These are phyloP conservation scores for Tolmerus cingulatus DNA, from an alignment of 2,888 invertebrate genomes.

Conservation along the genomic window DNA sequence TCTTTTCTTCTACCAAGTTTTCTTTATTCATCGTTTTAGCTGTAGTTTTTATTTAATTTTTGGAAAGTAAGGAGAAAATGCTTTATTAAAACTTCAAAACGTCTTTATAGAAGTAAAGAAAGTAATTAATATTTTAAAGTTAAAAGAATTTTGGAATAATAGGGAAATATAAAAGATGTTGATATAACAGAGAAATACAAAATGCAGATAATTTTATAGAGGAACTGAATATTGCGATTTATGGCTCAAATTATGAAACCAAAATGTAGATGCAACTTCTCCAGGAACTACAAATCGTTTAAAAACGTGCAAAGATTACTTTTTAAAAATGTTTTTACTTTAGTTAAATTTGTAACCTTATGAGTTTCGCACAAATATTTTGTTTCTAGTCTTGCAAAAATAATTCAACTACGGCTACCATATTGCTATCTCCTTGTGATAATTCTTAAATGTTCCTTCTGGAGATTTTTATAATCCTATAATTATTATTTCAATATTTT, in stretches of 20 bases:
- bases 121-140: neutral
- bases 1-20: neutral
- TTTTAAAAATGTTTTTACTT: no score
- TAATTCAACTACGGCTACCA: no score
- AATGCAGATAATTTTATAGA: neutral
- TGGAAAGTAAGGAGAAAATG: neutral
- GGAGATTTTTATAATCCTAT: no score
- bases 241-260: neutral
- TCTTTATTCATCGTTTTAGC: neutral
- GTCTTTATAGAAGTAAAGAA: neutral
- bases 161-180: neutral
- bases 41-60: neutral
- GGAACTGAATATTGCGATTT: neutral
- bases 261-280: no score
- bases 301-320: no score
- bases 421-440: no score
- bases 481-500: no score
- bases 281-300: no score
- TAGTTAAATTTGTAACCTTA: no score
- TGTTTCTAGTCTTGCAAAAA: no score
- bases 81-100: neutral
- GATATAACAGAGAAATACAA: neutral
- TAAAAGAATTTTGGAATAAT: neutral
- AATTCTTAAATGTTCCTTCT: no score
- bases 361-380: no score